Base-by-base conservation (phyloP, 2,888 invertebrate genomes). In the Melanchra persicariae region DNA sequence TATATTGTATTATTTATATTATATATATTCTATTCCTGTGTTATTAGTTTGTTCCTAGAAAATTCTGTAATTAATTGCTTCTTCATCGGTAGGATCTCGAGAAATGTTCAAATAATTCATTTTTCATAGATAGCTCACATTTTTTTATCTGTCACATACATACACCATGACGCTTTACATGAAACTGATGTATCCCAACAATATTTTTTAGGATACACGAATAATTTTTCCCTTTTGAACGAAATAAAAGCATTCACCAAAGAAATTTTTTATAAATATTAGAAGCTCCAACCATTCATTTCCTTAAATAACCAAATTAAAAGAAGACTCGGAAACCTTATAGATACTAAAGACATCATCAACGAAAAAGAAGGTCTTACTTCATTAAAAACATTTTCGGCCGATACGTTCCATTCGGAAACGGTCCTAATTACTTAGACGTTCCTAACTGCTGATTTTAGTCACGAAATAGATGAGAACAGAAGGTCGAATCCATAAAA, bases 401-500 rank as follows among this genome's bases (percentile, higher is more conserved):
- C 55, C 68, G 66, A 83, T 83, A 81, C 70, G 63, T 83, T 76
- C 66, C 17, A 70, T 79, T 83, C 66, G 64, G 70, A 70, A 70
- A 63, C 43, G 43, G 64, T 61, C 62, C 66, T 82, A 77, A 79
- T 79, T 83, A 84, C 79, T 77, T 75, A 81, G 73, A 74, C 58
- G 63, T 69, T 77, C 66, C 68, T 78, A 73, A 82, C 72, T 75
- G 78, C 79, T 80, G 85, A 82, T 83, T 79, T 55, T 22, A 26
- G 62, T n/a, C 57, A 74, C 45, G 49, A 37, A 12, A n/a, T 6
- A 22, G 43, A 24, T 5, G 22, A 1, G 5, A 4, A 5, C 22
- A 64, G 74, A 72, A 72, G 57, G 1, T 15, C 0, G 0, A 1
- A 2, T 34, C 8, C 0, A 7, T 40, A 17, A 2, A 22, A 15